Conservation (phyloP, 2,797 vertebrate genomes). For the Chelidonichthys spinosus region DNA sequence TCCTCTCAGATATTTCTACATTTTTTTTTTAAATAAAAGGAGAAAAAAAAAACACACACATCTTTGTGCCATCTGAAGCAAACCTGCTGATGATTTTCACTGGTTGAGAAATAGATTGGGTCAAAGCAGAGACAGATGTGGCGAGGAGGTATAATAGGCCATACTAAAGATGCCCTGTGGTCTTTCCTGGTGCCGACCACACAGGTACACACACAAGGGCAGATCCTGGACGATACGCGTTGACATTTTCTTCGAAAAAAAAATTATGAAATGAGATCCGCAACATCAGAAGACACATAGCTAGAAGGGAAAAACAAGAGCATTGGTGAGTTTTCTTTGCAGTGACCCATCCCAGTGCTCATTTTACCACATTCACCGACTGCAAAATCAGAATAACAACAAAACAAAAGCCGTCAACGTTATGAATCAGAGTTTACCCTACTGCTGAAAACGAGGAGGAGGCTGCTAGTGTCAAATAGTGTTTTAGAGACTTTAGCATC, state of each 20-base stretch:
- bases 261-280: neutral
- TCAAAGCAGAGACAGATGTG: slow-evolving; percentile 69
- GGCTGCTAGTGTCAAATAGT: neutral
- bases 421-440: neutral
- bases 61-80: slow-evolving; percentile 43
- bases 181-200: slow-evolving; percentile 41
- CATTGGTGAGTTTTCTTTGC: neutral
- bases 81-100: slow-evolving; percentile 64
- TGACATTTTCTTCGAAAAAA: slow-evolving; percentile 3
- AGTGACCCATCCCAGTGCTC: neutral
- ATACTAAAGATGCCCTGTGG: slow-evolving; percentile 43
- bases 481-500: neutral
- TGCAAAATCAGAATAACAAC: neutral
- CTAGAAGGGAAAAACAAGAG: neutral
- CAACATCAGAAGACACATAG: neutral
- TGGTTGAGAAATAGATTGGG: slow-evolving; percentile 59
- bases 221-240: neutral
- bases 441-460: neutral
- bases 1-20: slow-evolving; percentile 56
- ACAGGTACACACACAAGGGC: slow-evolving; percentile 15
- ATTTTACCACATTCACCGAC: neutral
- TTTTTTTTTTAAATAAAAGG: neutral
- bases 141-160: slow-evolving; percentile 46
- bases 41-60: slow-evolving; percentile 8
- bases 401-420: neutral